Base-by-base conservation (phyloP, 2,113 vertebrate species). In the Junco hyemalis region DNA sequence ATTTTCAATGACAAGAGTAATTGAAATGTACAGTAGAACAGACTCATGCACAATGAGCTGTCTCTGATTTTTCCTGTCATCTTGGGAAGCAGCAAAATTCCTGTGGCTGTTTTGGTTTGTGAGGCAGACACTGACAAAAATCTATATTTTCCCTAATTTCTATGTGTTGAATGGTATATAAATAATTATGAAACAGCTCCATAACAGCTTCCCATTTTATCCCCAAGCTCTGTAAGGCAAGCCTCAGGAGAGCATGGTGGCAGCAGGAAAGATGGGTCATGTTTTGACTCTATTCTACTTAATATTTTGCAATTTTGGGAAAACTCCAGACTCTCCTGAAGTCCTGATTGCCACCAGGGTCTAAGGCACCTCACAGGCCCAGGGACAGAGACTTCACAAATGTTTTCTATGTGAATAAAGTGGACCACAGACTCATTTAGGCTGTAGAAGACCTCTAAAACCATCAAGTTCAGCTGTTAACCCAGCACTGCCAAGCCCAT, bases 331-430 rank as follows among this genome's bases (percentile, higher is more conserved):
- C 33, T 87, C 7, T 68, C 3, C 19, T 56, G 14, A 19, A 36
- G 36, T 65, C 23, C 20, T 74, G 35, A 12, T 8, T 70, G 26
- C 38, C 38, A 38, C 3, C 42, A 40, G 8, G 2, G 6, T 60
- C 8, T 14, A 44, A 85, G 23, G 11, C 18, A 50, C 0, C 0
- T 26, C 45, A 25, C 23, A 66, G 17, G 2, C 40, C 17, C 12
- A 29, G 5, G 21, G 22, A 22, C 40, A 88, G 35, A 77, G 35
- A 38, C 38, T 44, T 33, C 51, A 40, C 11, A 40, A 17, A 15
- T 12, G 4, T 57, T 82, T 79, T 28, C 20, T 59, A 47, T 53
- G 25, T 36, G 48, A 60, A 57, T 25, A 35, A 72, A 51, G 9
- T 38, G 23, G 25, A 19, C 8, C 48, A 54, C 2, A 63, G 40